phyloP scores from a whole-genome alignment of 2,797 vertebrate genomes.

The Clarias pachynema region DNA sequence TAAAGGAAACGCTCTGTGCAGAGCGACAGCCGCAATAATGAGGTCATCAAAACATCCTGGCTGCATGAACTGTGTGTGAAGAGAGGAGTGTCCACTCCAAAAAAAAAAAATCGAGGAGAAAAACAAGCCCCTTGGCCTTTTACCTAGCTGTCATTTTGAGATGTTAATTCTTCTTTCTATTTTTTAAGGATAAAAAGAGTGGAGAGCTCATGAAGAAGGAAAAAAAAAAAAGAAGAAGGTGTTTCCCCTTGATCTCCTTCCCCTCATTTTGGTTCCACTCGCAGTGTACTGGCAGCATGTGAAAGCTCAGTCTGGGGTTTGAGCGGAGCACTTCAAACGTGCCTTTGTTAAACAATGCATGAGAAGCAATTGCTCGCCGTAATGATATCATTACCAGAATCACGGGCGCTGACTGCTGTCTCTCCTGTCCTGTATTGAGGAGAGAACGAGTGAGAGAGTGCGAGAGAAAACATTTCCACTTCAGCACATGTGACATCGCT shows the following conservation, averaged over 20 bases:
- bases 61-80: constrained; percentile 16
- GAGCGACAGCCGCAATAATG: constrained; percentile 39
- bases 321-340: constrained; percentile 55
- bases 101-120: not conserved
- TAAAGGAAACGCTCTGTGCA: constrained; percentile 39
- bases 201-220: constrained; percentile 24
- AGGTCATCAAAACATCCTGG: constrained; percentile 47
- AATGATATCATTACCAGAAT: constrained; percentile 59
- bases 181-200: constrained; percentile 34
- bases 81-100: constrained; percentile 35
- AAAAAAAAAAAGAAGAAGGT: constrained; percentile 31
- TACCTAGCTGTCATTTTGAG: constrained; percentile 42
- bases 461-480: constrained; percentile 45
- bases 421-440: constrained; percentile 44
- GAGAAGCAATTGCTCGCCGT: constrained; percentile 55
- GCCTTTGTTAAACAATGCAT: constrained; percentile 60
- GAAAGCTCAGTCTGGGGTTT: constrained; percentile 49
- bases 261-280: constrained; percentile 45
- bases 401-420: constrained; percentile 54
- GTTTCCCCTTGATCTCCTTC: constrained; percentile 54
- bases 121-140: not conserved
- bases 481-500: constrained; percentile 46
- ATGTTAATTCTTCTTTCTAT: constrained; percentile 46
- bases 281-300: constrained; percentile 37
- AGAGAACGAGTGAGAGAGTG: constrained; percentile 30